Evolutionary conservation across 1,140 invertebrate genomes (phyloP).

Genomic region (Cotesia glomerata): DNA sequence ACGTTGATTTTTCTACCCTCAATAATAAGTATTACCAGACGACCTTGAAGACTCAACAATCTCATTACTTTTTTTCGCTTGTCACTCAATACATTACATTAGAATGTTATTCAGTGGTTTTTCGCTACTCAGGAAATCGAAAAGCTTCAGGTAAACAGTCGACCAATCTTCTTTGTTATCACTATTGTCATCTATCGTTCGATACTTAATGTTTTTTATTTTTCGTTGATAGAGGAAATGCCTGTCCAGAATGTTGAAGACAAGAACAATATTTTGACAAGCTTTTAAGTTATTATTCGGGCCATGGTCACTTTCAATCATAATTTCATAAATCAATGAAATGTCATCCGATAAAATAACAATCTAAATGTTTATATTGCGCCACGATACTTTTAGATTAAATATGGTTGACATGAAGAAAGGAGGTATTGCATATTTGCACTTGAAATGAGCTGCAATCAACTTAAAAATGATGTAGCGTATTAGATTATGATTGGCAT

Average conservation of each 20-base stretch:
- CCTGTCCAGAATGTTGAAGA: neutral
- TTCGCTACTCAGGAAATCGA: neutral
- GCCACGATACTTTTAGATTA: too few species aligned
- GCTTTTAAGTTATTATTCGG: slow-evolving; percentile 23
- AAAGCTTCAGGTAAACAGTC: neutral
- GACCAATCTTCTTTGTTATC: neutral
- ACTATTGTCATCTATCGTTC: neutral
- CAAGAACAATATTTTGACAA: neutral
- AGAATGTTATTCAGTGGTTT: too few species aligned
- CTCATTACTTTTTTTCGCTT: neutral
- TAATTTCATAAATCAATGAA: slow-evolving; percentile 15
- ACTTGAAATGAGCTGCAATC: neutral
- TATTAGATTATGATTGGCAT: neutral
- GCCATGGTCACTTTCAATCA: slow-evolving; percentile 16
- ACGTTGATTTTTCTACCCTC: neutral
- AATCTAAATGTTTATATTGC: neutral
- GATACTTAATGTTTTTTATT: slow-evolving; percentile 8
- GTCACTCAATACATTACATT: neutral
- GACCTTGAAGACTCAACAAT: too few species aligned
- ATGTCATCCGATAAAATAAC: neutral
- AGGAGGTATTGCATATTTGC: too few species aligned
- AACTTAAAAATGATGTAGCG: neutral
- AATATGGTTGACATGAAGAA: too few species aligned
- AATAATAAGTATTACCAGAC: too few species aligned
- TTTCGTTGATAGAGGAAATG: slow-evolving; percentile 6